Evolutionary conservation across 2,888 invertebrate species (phyloP).

Genomic region (Amiota communis): DNA sequence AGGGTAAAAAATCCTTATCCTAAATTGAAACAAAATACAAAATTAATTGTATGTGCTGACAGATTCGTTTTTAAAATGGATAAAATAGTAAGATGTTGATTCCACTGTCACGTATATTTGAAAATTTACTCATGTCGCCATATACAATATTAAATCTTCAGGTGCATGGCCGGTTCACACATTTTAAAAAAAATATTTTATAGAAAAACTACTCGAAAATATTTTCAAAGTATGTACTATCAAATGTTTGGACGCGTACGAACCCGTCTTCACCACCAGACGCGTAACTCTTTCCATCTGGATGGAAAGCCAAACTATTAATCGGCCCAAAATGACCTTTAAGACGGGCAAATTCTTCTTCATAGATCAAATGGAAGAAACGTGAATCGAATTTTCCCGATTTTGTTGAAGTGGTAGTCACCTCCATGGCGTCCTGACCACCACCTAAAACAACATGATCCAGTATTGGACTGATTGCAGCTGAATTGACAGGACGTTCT

Average conservation of each 20-base stretch:
- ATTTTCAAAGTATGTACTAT: slow-evolving; percentile 92
- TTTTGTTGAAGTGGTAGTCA: slow-evolving; percentile 93
- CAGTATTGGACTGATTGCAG: slow-evolving; percentile 93
- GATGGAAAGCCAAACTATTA: slow-evolving; percentile 98
- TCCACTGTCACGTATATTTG: slow-evolving; percentile 31
- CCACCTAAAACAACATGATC: slow-evolving; percentile 99
- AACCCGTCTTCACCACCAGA: slow-evolving; percentile 99
- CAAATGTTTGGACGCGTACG: slow-evolving; percentile 95
- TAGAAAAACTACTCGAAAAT: slow-evolving; percentile 60
- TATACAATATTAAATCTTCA: too few species aligned
- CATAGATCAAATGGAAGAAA: slow-evolving; percentile 96
- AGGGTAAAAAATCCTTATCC: too few species aligned
- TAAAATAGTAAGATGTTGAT: too few species aligned
- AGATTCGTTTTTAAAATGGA: too few species aligned
- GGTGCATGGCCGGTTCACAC: not conserved
- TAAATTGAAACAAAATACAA: too few species aligned
- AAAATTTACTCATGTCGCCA: not conserved
- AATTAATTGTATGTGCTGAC: too few species aligned
- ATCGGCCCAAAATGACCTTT: slow-evolving; percentile 99
- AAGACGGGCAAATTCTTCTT: slow-evolving; percentile 97
- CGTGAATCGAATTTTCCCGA: slow-evolving; percentile 97
- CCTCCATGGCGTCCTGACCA: slow-evolving; percentile 99
- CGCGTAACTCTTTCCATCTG: slow-evolving; percentile 96
- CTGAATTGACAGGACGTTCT: slow-evolving; percentile 98
- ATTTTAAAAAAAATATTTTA: slow-evolving; percentile 8